Percentiles rank a stretch among this genome's conserved stretches.
phyloP scores from a whole-genome alignment of 2,113 vertebrate species.

The Chinchilla lanigera region DNA sequence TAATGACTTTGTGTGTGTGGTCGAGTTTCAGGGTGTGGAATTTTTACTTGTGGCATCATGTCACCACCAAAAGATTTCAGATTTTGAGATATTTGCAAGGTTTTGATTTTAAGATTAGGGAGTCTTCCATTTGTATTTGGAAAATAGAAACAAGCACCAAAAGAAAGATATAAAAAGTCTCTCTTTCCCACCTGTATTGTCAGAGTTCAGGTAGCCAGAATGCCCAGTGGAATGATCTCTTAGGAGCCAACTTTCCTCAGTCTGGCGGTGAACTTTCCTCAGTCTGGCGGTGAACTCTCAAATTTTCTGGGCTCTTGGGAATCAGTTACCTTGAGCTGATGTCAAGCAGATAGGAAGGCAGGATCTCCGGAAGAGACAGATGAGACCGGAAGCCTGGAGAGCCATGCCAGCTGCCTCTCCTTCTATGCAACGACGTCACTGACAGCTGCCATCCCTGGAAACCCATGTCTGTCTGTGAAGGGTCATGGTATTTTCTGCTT shows the following conservation, averaged over 20 bases:
- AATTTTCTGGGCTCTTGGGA: not conserved
- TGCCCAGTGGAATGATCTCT: fast-evolving
- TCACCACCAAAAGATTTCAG: not conserved
- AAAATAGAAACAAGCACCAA: not conserved
- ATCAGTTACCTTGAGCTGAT: not conserved
- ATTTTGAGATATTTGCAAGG: not conserved
- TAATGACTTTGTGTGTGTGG: not conserved
- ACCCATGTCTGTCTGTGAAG: not conserved
- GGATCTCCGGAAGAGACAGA: not conserved
- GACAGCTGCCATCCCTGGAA: not conserved
- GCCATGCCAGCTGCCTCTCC: not conserved
- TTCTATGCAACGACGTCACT: fast-evolving
- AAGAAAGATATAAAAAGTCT: not conserved
- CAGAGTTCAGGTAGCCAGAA: fast-evolving
- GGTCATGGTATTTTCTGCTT: not conserved
- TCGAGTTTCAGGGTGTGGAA: not conserved
- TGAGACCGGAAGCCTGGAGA: not conserved
- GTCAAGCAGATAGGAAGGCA: not conserved
- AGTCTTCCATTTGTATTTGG: not conserved
- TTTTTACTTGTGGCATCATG: not conserved
- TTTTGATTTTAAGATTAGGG: not conserved
- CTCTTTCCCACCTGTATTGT: not conserved
- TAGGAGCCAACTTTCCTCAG: too few species aligned
- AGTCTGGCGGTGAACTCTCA: not conserved
- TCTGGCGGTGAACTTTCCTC: not conserved